These are phyloP conservation scores for Drosophila bifasciata DNA, from an alignment of 1,140 invertebrate species.

Conservation along the genomic window DNA sequence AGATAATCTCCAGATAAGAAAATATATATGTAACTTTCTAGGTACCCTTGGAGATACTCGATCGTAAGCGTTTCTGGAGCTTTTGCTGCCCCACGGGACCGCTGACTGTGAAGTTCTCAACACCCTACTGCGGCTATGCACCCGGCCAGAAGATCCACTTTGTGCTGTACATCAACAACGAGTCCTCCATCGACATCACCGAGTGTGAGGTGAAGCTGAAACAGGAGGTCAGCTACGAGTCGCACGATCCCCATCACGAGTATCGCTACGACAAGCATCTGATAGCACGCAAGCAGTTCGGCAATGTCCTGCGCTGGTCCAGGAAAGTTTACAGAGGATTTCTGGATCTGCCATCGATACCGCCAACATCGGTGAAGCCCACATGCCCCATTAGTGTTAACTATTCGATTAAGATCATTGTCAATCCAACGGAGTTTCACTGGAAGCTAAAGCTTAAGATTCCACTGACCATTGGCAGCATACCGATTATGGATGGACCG, in stretches of 20 bases:
- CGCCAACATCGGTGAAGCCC: constrained; percentile 89
- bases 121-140: constrained; percentile 81
- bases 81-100: constrained; percentile 82
- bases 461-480: constrained; percentile 86
- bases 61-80: constrained; percentile 84
- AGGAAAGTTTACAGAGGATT: constrained; percentile 79
- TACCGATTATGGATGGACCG: constrained; percentile 84
- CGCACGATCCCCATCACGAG: constrained; percentile 86
- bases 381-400: constrained; percentile 89
- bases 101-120: constrained; percentile 78
- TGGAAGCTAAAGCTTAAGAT: constrained; percentile 85
- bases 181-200: constrained; percentile 85
- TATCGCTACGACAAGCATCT: constrained; percentile 86
- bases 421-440: constrained; percentile 84
- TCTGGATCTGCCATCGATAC: constrained; percentile 88
- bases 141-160: constrained; percentile 82
- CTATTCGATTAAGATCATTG: constrained; percentile 88
- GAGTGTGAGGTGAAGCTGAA: constrained; percentile 85
- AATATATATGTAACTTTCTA: constrained; percentile 73
- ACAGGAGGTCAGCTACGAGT: constrained; percentile 84
- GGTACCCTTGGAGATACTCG: constrained; percentile 85
- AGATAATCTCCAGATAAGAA: background rate
- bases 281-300: constrained; percentile 85
- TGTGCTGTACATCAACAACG: constrained; percentile 81
- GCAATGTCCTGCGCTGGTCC: constrained; percentile 85